A percentile compares a stretch with the other conserved stretches of the same genome.
These are phyloP conservation scores for Parelbella ahira DNA, from an alignment of 2,888 invertebrate genomes.

Conservation along the genomic window DNA sequence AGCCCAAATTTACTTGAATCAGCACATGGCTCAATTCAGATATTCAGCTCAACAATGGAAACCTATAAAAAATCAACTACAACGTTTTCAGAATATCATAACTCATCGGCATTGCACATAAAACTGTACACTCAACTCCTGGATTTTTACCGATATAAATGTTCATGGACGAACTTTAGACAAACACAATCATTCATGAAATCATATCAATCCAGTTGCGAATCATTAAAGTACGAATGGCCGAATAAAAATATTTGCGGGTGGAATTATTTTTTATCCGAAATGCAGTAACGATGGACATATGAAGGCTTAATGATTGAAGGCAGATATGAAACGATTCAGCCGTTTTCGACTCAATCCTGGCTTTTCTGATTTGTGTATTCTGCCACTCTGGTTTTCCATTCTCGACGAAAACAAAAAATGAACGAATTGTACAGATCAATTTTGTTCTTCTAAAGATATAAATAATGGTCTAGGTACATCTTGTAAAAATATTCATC, in stretches of 20 bases:
- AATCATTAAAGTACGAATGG: conserved; percentile 15
- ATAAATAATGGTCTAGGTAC: too few species aligned
- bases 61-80: background rate
- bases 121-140: conserved; percentile 6
- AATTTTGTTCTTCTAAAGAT: too few species aligned
- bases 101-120: conserved; percentile 6
- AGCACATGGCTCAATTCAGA: background rate
- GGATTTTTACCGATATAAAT: conserved; percentile 13
- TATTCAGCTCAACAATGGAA: background rate
- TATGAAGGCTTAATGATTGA: conserved; percentile 17
- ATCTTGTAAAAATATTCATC: too few species aligned
- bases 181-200: conserved; percentile 20
- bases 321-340: conserved; percentile 10
- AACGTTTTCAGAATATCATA: conserved; percentile 6
- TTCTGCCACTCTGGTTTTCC: conserved; percentile 2
- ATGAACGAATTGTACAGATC: too few species aligned
- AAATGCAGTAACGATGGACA: conserved; percentile 7
- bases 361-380: conserved; percentile 5
- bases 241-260: conserved; percentile 17
- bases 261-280: conserved; percentile 9
- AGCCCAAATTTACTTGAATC: background rate
- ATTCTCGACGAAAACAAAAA: background rate
- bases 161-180: conserved; percentile 16
- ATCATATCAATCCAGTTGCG: conserved; percentile 3
- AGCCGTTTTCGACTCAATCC: conserved; percentile 1